phyloP scores from a whole-genome alignment of 2,113 vertebrate species.

The Parotia lawesii region DNA sequence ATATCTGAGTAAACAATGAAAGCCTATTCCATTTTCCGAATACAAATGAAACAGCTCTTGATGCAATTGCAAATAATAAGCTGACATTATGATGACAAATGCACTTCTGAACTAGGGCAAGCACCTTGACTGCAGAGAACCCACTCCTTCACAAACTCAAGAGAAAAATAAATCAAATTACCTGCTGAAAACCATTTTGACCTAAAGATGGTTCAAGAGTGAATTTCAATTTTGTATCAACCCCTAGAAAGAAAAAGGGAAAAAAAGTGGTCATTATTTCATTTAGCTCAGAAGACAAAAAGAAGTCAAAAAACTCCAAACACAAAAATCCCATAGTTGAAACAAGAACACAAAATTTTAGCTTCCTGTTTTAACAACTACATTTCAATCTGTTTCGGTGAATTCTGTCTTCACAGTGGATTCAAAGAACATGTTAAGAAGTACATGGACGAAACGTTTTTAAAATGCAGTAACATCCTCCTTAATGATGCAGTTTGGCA shows the following conservation, averaged over 20 bases:
- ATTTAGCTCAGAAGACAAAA: background rate
- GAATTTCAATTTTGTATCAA: constrained; percentile 96
- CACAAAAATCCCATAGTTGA: background rate
- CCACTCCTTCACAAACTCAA: background rate
- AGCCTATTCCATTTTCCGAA: background rate
- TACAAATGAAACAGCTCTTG: background rate
- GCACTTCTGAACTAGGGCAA: background rate
- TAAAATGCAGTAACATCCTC: background rate
- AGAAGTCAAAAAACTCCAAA: background rate
- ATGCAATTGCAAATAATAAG: background rate
- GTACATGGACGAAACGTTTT: rapidly evolving
- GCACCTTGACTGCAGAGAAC: background rate
- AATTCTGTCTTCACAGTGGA: background rate
- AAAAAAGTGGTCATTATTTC: background rate
- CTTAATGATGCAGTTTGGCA: background rate
- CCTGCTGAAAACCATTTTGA: constrained; percentile 98
- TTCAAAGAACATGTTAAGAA: background rate
- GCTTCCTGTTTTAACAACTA: background rate
- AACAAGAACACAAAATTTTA: background rate
- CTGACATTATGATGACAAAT: background rate
- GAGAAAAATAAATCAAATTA: constrained; percentile 63
- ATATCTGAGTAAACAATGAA: background rate
- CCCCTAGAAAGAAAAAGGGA: constrained; percentile 75
- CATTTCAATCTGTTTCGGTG: background rate
- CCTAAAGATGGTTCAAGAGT: constrained; percentile 94